Evolutionary conservation across 2,113 vertebrate species (phyloP).

Genomic region (Phrynosoma platyrhinos): DNA sequence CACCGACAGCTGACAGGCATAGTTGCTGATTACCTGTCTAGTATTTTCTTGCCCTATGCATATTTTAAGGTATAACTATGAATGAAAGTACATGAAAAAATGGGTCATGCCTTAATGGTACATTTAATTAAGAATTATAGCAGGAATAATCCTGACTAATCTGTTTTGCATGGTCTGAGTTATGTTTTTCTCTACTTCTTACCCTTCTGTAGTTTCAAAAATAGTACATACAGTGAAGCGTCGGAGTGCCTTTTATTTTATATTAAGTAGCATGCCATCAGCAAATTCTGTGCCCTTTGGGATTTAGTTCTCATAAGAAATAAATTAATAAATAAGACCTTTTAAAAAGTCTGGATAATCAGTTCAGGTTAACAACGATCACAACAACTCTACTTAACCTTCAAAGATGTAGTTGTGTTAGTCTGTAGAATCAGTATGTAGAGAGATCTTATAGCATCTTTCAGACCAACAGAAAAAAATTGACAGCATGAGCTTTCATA

Average conservation of each 20-base stretch:
- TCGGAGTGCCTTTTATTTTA: background rate
- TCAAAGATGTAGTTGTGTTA: background rate
- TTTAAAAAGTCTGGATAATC: background rate
- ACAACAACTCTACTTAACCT: slow-evolving; percentile 9
- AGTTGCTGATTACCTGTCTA: slow-evolving; percentile 51
- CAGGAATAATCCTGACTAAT: slow-evolving; percentile 15
- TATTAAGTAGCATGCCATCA: background rate
- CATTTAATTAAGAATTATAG: slow-evolving; percentile 40
- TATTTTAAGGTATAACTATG: slow-evolving; percentile 49
- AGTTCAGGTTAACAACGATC: slow-evolving; percentile 2
- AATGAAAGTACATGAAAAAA: slow-evolving; percentile 55
- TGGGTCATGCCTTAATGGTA: background rate
- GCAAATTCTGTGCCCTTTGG: slow-evolving; percentile 33
- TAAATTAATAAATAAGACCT: background rate
- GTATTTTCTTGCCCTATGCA: slow-evolving; percentile 33
- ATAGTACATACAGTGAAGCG: background rate
- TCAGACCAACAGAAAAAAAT: too few species aligned
- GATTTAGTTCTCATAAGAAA: slow-evolving; percentile 2
- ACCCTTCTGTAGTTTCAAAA: background rate
- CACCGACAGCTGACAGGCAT: slow-evolving; percentile 59
- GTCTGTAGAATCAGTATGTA: too few species aligned
- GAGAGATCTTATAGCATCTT: too few species aligned
- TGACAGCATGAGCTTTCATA: too few species aligned
- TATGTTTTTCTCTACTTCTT: too few species aligned
- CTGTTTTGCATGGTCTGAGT: background rate